Base-by-base conservation (phyloP, 2,888 invertebrate species). In the Nomada fabriciana region DNA sequence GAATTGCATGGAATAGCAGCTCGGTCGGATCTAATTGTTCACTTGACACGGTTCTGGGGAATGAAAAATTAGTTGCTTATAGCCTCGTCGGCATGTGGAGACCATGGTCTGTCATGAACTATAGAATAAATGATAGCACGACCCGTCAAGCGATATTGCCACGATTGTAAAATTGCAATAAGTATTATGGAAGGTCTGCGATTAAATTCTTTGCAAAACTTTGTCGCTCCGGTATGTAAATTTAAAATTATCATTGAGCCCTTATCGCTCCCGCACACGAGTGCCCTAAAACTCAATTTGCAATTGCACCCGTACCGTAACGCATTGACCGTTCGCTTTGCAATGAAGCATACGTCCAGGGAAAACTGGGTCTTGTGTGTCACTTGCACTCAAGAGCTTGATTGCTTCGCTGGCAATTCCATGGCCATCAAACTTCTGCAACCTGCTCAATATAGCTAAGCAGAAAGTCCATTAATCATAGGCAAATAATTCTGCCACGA, bases 11-110 rank as follows among this genome's bases (percentile, higher is more conserved):
- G 53, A 25, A 64, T 50, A 71, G 61, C 57, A 52, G 10, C 9
- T 18, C 13, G 25, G 9, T 42, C 52, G 42, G 47, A 71, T 71
- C 59, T 65, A 67, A 76, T 76, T 70, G 70, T 61, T 69, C 76
- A 76, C 79, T 79, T 79, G 79, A 76, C 79, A 79, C 43, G 67
- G 65, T 76, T 79, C 57, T 25, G 55, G 18, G 50, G 76, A 52
- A 79, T 69, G 57, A 74, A 69, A 76, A 69, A 70, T 79, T 68
- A 75, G 61, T 68, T 57, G 63, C 47, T 50, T 74, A 74, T 72
- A 55, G 68, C 29, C 63, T 53, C 29, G 20, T 47, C 65, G 11
- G 43, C n/a, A 13, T 25, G 61, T 25, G 57, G 36, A 55, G 23
- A 29, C 15, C 13, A 23, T 42, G 53, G 18, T 18, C 23, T 1